Conservation (phyloP, 2,797 vertebrate genomes). For the Peromyscus eremicus region DNA sequence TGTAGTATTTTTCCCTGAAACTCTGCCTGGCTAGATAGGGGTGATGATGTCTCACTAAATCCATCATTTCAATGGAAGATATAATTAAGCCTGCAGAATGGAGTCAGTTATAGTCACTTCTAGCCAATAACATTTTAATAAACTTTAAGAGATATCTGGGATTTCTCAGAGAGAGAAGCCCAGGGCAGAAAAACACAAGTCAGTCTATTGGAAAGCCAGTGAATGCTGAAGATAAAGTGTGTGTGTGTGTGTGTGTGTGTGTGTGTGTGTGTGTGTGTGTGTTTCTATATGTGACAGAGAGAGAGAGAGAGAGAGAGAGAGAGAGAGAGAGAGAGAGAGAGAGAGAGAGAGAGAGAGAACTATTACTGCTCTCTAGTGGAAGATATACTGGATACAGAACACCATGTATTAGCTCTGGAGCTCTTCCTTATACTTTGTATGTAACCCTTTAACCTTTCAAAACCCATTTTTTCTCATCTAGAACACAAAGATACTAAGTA, state of each 20-base stretch:
- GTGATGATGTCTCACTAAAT: not conserved
- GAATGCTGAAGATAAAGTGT: not conserved
- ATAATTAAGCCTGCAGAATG: not conserved
- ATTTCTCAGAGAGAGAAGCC: not conserved
- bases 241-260: not conserved
- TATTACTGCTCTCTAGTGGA: not conserved
- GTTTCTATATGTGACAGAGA: not conserved
- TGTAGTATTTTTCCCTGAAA: not conserved
- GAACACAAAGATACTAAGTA: not conserved
- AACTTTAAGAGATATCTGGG: not conserved
- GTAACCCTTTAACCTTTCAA: not conserved
- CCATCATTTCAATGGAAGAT: not conserved
- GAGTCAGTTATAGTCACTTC: not conserved
- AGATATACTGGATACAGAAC: accelerated
- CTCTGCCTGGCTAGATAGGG: not conserved
- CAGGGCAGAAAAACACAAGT: not conserved
- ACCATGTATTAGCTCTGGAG: not conserved
- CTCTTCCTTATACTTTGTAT: not conserved
- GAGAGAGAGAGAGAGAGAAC: not conserved
- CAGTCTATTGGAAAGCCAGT: not conserved
- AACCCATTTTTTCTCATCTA: not conserved
- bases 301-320: not conserved
- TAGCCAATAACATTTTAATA: not conserved
- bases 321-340: not conserved
- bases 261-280: not conserved